phyloP scores from a whole-genome alignment of 2,113 vertebrate genomes.

The Otolemur garnettii region DNA sequence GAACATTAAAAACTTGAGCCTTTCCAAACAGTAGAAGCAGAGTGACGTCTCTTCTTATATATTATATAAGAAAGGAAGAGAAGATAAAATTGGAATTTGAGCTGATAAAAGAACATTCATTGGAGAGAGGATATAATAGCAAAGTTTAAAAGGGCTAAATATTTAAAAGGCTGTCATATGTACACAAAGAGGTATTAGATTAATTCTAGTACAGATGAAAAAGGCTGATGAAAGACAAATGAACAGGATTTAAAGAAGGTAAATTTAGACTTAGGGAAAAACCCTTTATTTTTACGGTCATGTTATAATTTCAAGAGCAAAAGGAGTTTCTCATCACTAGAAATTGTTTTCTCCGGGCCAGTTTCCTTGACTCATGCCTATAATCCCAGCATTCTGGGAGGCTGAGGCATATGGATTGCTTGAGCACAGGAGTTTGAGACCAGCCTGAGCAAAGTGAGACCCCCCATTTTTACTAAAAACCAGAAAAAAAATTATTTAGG shows the following conservation, averaged over 20 bases:
- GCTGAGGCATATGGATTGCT: no score
- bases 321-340: background rate
- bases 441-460: no score
- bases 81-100: conserved; percentile 6
- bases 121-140: background rate
- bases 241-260: background rate
- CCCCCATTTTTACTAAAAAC: no score
- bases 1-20: background rate
- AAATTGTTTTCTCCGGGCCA: background rate
- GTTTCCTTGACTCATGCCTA: no score
- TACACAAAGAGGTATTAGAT: background rate
- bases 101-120: background rate
- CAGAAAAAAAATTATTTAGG: no score
- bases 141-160: background rate
- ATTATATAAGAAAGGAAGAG: background rate
- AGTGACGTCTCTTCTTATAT: background rate
- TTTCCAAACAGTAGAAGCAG: conserved; percentile 26
- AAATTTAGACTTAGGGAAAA: conserved; percentile 16
- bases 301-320: background rate
- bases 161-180: background rate
- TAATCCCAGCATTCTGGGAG: no score
- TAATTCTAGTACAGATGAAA: background rate
- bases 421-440: no score
- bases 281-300: conserved; percentile 20
- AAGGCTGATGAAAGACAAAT: background rate